Base-by-base conservation (phyloP, 1,140 invertebrate species). In the Geopemphigus sp. region DNA sequence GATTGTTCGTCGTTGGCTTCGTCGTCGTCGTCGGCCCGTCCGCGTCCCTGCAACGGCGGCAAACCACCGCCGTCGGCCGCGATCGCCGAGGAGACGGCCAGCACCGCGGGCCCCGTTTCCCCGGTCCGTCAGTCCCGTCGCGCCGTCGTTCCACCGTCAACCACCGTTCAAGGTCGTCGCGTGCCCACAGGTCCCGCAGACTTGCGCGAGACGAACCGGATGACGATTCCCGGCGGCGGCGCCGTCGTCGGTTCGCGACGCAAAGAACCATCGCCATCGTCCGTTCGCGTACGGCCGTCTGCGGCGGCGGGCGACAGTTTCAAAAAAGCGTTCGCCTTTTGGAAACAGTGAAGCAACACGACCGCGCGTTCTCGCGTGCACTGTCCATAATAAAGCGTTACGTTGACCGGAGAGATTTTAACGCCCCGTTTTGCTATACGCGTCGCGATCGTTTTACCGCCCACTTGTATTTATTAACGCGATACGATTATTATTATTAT, bases 1-100 rank as follows among this genome's bases (percentile, higher is more conserved):
- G 89, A 90, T 29, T 81, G 80, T 61, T 72, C 61, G n/a, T 70
- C 78, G 8, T 11, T 57, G 1, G 50, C 26, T 26, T 50, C 78
- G 19, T 39, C 10, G 19, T 29, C 15, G 15, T n/a, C 76, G 29
- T 11, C 5, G 19, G 32, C 19, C n/a, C n/a, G 29, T 5, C 24
- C 61, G 56, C 5, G n/a, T n/a, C n/a, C n/a, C n/a, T n/a, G n/a
- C n/a, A n/a, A 24, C 78, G 26, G 1, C 76, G 4, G 11, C 29
- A 6, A 32, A 8, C 59, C 47, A n/a, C n/a, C n/a, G n/a, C n/a
- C n/a, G 12, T 39, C 73, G 6, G 2, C 63, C 6, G 6, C 63
- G 4, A 47, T 57, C 12, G 26, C 61, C 19, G 53, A 66, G 1
- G 78, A 66, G 11, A 61, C 17, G 12, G 17, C 22, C 14, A n/a